Conservation (phyloP, 2,888 invertebrate species). For the Stratiomys singularior region DNA sequence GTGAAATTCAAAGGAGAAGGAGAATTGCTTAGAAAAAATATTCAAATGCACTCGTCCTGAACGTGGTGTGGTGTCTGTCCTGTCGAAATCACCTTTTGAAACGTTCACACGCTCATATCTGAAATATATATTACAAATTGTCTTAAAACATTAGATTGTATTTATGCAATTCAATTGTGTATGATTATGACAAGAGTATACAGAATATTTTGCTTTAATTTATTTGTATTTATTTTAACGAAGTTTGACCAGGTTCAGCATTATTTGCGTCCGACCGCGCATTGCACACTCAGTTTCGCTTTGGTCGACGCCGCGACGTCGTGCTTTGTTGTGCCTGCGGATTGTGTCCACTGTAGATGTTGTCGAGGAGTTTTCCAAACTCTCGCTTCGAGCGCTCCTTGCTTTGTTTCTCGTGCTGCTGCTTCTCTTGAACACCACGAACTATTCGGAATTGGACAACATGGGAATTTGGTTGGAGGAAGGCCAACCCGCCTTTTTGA, state of each 20-base stretch:
- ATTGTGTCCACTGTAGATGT: slow-evolving; percentile 65
- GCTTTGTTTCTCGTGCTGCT: slow-evolving; percentile 59
- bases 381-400: slow-evolving; percentile 53
- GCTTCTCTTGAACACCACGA: slow-evolving; percentile 64
- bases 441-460: slow-evolving; percentile 77
- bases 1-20: background rate
- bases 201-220: slow-evolving; percentile 3
- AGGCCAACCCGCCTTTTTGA: slow-evolving; percentile 71
- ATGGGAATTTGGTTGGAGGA: slow-evolving; percentile 90
- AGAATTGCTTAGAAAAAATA: no score
- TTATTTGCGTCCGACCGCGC: background rate
- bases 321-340: slow-evolving; percentile 58
- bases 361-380: slow-evolving; percentile 64
- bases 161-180: slow-evolving; percentile 20
- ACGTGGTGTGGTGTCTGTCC: background rate
- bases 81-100: background rate
- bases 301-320: slow-evolving; percentile 60
- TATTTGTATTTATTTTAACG: slow-evolving; percentile 1
- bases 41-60: background rate
- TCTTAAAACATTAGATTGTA: slow-evolving; percentile 26
- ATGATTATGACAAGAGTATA: slow-evolving; percentile 40
- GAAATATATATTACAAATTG: slow-evolving; percentile 14
- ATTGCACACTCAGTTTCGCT: slow-evolving; percentile 58
- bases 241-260: background rate
- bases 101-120: slow-evolving; percentile 34